These are phyloP conservation scores for Orthonyx spaldingii DNA, from an alignment of 2,113 vertebrate genomes.

Conservation along the genomic window DNA sequence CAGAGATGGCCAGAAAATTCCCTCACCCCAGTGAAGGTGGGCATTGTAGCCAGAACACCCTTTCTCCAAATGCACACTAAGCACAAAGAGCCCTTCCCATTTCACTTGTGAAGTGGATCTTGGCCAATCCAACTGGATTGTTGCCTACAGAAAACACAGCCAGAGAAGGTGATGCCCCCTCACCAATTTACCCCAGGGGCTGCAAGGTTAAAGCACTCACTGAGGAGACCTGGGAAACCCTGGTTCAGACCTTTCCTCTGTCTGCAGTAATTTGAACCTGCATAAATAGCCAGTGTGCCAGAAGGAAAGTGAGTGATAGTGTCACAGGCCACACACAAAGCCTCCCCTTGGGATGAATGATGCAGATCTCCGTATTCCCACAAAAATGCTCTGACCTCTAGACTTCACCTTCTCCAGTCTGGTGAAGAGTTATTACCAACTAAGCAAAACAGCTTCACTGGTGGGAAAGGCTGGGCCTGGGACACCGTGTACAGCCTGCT, in stretches of 20 bases:
- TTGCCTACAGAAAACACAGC: neutral
- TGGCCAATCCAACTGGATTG: neutral
- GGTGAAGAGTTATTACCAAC: constrained; percentile 24
- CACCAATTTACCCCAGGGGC: neutral
- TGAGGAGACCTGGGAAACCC: neutral
- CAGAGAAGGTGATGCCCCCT: neutral
- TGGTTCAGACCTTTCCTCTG: neutral
- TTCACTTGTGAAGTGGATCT: neutral
- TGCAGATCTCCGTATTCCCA: neutral
- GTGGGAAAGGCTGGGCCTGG: neutral
- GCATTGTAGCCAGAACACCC: neutral
- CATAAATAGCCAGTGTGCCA: constrained; percentile 46
- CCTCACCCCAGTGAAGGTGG: neutral
- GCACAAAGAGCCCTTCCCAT: neutral
- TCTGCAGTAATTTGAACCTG: constrained; percentile 52
- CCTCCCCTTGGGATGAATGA: constrained; percentile 19
- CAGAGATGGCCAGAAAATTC: neutral
- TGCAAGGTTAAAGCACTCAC: constrained; percentile 12
- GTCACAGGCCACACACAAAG: constrained; percentile 62
- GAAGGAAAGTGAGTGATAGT: constrained; percentile 36
- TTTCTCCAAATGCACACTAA: neutral
- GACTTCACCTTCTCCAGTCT: constrained; percentile 19
- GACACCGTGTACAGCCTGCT: neutral
- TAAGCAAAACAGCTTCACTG: neutral
- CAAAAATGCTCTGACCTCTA: constrained; percentile 30